A percentile compares a stretch with the other conserved stretches of the same genome.
These are phyloP conservation scores for Bergia puertoricense DNA, from an alignment of 92 coral and sea anemone genomes.

Conservation along the genomic window DNA sequence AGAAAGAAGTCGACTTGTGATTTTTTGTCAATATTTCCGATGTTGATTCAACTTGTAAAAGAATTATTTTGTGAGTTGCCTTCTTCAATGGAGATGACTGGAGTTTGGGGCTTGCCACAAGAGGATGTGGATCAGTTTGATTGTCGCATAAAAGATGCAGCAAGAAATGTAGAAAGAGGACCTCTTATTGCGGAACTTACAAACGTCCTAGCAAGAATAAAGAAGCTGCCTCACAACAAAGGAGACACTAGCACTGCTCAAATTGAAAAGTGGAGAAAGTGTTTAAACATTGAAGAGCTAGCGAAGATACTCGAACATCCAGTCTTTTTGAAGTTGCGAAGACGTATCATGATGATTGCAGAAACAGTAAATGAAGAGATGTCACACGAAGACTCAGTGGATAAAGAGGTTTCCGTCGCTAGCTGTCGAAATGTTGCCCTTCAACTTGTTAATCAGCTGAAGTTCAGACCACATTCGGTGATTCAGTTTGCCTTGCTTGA, in stretches of 20 bases:
- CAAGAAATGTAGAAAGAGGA: neutral
- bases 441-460: neutral
- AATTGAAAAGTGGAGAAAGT: constrained; percentile 1
- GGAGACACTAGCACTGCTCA: neutral
- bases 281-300: neutral
- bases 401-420: neutral
- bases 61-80: neutral
- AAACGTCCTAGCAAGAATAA: neutral
- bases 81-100: neutral
- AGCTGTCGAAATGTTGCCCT: constrained; percentile 13
- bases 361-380: neutral
- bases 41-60: constrained; percentile 5
- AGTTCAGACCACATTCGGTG: neutral
- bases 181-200: neutral
- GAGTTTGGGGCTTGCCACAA: neutral
- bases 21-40: neutral
- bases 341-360: constrained; percentile 15
- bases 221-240: neutral
- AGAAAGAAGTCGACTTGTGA: neutral
- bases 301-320: neutral
- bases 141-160: neutral
- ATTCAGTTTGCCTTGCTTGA: neutral
- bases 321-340: neutral
- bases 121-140: neutral
- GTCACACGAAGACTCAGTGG: neutral